A percentile compares a stretch with the other conserved stretches of the same genome.
phyloP scores from a whole-genome alignment of 2,797 vertebrate species.

The Euphonia xanthogaster region DNA sequence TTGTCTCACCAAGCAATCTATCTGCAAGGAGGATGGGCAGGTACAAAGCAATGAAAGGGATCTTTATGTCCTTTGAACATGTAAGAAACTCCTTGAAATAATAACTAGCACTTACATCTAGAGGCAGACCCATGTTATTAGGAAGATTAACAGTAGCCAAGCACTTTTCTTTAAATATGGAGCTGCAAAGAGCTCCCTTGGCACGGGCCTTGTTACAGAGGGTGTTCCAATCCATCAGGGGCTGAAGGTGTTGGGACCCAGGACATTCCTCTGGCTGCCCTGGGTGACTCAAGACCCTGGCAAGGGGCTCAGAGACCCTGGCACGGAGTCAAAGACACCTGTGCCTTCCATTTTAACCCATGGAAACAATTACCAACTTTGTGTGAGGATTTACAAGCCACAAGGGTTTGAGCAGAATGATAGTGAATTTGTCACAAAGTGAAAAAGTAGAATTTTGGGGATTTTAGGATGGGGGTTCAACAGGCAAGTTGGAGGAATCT shows the following conservation, averaged over 20 bases:
- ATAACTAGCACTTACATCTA: not conserved
- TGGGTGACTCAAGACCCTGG: no score
- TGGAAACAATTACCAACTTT: no score
- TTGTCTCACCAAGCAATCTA: not conserved
- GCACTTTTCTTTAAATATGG: not conserved
- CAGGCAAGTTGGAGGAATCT: not conserved
- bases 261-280: no score
- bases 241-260: not conserved
- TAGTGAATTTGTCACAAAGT: no score
- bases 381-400: no score
- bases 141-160: not conserved
- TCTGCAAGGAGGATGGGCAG: not conserved
- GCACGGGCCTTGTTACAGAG: rapidly evolving
- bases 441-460: no score
- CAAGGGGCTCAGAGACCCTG: no score
- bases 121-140: not conserved
- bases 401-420: no score
- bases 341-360: no score
- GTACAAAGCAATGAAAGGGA: not conserved
- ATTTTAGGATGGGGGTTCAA: not conserved
- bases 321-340: no score
- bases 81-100: not conserved
- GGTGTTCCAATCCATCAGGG: not conserved
- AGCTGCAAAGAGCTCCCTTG: not conserved
- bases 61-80: not conserved